Base-by-base conservation (phyloP, 2,113 vertebrate species). In the Ancistrus triradiatus region DNA sequence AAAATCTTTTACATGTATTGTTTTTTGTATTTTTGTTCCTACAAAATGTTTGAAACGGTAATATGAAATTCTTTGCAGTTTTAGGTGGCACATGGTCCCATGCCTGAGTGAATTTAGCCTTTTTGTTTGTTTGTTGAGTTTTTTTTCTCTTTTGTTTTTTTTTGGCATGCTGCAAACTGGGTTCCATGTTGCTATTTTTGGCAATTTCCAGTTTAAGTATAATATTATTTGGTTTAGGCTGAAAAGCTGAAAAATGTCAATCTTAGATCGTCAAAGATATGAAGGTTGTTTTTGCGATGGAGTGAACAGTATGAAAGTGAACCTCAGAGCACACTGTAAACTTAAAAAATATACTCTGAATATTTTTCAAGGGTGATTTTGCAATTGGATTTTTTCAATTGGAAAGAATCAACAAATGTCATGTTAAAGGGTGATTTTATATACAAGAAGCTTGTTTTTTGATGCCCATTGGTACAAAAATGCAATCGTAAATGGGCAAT, bases 1-100 rank as follows among this genome's bases (percentile, higher is more conserved):
- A 13, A 85, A 88, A 88, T 81, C 74, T 80, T 83, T 77, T 76
- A 63, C 35, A 55, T 15, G 31, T 50, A 64, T 55, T 56, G n/a
- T 73, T 73, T 74, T 50, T 51, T 27, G 61, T 47, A 47, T 80
- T 60, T 27, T 58, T 63, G 65, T 71, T 68, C 66, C 66, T 33
- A 77, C 72, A 77, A 80, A 89, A 80, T 53, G 44, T 48, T 57
- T 33, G 50, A 49, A 68, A 60, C 55, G 55, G 66, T 63, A 60
- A 68, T 72, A 67, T 66, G 76, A 65, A 43, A 72, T 71, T 52
- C 13, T 15, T 14, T 75, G 31, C n/a, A 57, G 53, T 63, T 7
- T 63, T 38, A 28, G 38, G 62, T 42, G 59, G 60, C 68, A 72
- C 53, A 52, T 40, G 60, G 44, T 50, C 37, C 51, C 18, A n/a